phyloP scores from a whole-genome alignment of 2,113 vertebrate species.

The Podocnemis expansa region DNA sequence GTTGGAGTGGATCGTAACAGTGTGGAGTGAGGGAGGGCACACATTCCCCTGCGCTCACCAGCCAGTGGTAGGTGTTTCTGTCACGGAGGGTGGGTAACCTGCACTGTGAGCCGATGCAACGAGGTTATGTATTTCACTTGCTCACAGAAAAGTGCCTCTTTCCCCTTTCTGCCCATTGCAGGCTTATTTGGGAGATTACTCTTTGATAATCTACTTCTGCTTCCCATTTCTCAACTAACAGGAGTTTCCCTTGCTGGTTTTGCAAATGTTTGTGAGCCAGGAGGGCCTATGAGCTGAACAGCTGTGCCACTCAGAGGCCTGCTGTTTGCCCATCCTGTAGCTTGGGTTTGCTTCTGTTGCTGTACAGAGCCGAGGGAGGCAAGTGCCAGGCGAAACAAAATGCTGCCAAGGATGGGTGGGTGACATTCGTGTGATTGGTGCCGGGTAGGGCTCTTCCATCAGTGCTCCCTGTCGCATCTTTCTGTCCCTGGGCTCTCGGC shows the following conservation, averaged over 20 bases:
- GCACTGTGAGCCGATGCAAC: fast-evolving
- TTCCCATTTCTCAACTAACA: not conserved
- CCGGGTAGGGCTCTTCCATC: not conserved
- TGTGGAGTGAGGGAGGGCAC: not conserved
- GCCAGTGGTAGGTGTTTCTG: too few species aligned
- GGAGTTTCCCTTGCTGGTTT: not conserved
- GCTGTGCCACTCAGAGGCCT: not conserved
- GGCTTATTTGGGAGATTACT: not conserved
- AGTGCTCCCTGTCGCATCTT: not conserved
- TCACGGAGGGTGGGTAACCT: not conserved
- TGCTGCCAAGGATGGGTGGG: not conserved
- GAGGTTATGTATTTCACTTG: not conserved
- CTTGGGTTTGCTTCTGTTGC: not conserved
- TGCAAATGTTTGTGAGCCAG: not conserved
- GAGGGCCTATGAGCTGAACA: not conserved
- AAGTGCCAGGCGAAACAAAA: not conserved
- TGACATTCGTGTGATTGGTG: not conserved
- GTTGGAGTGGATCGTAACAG: not conserved
- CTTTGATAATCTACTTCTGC: not conserved
- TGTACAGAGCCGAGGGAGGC: not conserved
- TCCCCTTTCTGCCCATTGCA: not conserved
- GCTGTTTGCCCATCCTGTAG: not conserved
- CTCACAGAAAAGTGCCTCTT: fast-evolving
- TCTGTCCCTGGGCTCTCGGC: not conserved
- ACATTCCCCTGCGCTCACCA: not conserved